Base-by-base conservation (phyloP, 2,888 invertebrate species). In the Parnassius smintheus region DNA sequence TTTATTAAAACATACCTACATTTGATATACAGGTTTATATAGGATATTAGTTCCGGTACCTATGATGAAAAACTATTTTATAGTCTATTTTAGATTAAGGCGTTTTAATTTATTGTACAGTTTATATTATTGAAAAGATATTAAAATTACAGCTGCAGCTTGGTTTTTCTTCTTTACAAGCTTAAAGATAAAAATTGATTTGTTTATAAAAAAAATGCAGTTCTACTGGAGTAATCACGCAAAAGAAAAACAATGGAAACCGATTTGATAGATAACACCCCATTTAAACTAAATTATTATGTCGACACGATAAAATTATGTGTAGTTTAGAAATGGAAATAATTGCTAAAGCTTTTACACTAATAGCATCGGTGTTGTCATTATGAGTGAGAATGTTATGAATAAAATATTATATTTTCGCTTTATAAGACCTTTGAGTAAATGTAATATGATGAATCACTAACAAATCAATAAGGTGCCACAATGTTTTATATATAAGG, bases 291-390 rank as follows among this genome's bases (percentile, higher is more conserved):
- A 59, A 63, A 63, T 63, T 63, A 51, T 55, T 63, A 49, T 13
- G 55, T 59, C 54, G 54, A 62, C 59, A 50, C 55, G 45, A 49
- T 62, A 35, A 41, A 62, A 54, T 49, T 55, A 63, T 52, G 59
- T 18, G 60, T 65, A 45, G 54, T 61, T 65, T 56, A 63, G 68
- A 65, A 66, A 68, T 54, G 65, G 57, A 63, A 61, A 66, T 66
- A 60, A 68, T 63, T 63, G 42, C 59, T 50, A 41, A 59, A 41
- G 62, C 62, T 63, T 59, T 59, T 55, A 63, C 59, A 51, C 59
- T 63, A 63, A 63, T 63, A 55, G 51, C 55, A 45, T 59, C 42
- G 13, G 35, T 41, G 54, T 44, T 44, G 50, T 62, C 58, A 49
- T 55, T 58, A 50, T 12, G 44, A 56, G 54, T 63, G 46, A 51